Evolutionary conservation across 2,113 vertebrate species (phyloP).

Genomic region (Strigops habroptila): DNA sequence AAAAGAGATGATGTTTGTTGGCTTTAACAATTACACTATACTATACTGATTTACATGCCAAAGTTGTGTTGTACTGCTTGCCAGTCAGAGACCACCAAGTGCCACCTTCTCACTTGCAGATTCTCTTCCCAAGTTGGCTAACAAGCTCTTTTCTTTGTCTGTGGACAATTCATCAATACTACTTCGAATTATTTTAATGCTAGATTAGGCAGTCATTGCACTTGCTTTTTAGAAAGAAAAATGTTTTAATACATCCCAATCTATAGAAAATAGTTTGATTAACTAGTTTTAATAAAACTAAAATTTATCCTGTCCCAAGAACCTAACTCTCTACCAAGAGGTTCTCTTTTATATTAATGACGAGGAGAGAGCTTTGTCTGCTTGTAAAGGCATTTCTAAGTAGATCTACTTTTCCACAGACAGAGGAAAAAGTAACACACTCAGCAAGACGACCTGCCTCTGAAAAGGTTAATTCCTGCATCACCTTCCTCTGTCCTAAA

Average conservation of each 20-base stretch:
- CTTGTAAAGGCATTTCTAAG: not conserved
- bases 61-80: not conserved
- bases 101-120: not conserved
- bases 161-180: not conserved
- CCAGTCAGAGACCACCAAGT: not conserved
- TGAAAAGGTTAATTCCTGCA: not conserved
- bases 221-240: not conserved
- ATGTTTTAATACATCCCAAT: not conserved
- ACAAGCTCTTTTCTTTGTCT: not conserved
- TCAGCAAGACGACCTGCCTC: not conserved
- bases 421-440: not conserved
- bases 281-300: not conserved
- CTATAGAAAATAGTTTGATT: not conserved
- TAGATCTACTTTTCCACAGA: not conserved
- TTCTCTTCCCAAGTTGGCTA: not conserved
- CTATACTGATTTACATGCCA: not conserved
- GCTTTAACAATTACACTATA: not conserved
- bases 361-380: not conserved
- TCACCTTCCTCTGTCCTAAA: not conserved
- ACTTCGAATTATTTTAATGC: not conserved
- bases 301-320: not conserved
- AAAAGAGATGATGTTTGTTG: not conserved
- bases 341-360: not conserved
- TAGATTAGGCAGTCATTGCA: not conserved
- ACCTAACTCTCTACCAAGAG: not conserved